Base-by-base conservation (phyloP, 2,888 invertebrate species). In the Stomorhina lunata region DNA sequence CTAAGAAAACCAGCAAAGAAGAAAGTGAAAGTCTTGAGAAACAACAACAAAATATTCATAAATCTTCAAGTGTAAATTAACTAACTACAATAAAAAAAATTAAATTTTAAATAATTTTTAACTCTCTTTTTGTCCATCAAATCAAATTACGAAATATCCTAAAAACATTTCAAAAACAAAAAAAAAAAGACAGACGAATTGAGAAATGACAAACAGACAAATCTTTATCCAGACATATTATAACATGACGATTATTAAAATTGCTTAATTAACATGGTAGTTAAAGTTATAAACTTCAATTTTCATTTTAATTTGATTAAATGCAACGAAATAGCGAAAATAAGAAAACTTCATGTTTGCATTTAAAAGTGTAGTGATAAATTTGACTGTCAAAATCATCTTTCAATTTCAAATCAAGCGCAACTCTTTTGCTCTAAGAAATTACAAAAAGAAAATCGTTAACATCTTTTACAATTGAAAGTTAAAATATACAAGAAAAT, bases 331-430 rank as follows among this genome's bases (percentile, higher is more conserved):
- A 10, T 40, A 48, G 40, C 4, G 5, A 27, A 4, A 10, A 72
- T 22, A 55, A 53, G 17, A 57, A 25, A 43, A 69, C 15, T 6
- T 27, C 45, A 45, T 45, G 40, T 57, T 32, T 43, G 53, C 29
- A 29, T 69, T 69, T 34, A 69, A 69, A 81, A 81, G 45, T 77
- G 61, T 61, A 68, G 61, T 82, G 82, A 82, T 82, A 82, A 82
- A 82, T 82, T 79, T 82, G 75, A 75, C 65, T 71, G 82, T 78
- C 79, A 79, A 82, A 82, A 82, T 76, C 82, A 82, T 82, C 82
- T 82, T 79, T 82, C 69, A 76, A 66, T 53, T 79, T 82, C 45
- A 79, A 82, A 82, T 82, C 82, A 82, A 82, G 75, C 75, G 65
- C 77, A 69, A 69, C 59, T 68, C 68, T 68, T 68, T 57, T 59